Evolutionary conservation across 1,140 invertebrate species (phyloP).

Genomic region (Colletes latitarsis): DNA sequence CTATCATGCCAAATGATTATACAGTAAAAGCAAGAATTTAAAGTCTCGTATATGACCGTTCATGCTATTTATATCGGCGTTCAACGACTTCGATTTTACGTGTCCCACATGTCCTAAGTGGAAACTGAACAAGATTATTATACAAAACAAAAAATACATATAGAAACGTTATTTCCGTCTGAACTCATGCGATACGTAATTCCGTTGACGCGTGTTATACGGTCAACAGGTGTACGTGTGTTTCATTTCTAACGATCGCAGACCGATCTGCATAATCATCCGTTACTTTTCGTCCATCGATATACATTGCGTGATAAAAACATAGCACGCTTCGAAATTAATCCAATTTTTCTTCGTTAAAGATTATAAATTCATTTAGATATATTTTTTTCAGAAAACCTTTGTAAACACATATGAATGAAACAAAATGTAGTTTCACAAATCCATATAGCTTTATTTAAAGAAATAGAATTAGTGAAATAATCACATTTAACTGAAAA

Average conservation of each 20-base stretch:
- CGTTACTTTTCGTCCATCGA: slow-evolving; percentile 21
- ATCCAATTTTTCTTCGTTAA: too few species aligned
- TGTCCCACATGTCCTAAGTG: not conserved
- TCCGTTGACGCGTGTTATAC: not conserved
- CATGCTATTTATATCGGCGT: too few species aligned
- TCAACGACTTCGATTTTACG: not conserved
- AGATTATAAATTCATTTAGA: too few species aligned
- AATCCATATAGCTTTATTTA: too few species aligned
- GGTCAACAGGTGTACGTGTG: not conserved
- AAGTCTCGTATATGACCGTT: not conserved
- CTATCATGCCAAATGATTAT: not conserved
- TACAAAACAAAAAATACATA: not conserved
- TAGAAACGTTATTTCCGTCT: not conserved
- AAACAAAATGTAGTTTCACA: too few species aligned
- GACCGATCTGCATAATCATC: slow-evolving; percentile 11
- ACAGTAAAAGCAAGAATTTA: not conserved
- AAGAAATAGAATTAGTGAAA: too few species aligned
- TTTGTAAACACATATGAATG: too few species aligned
- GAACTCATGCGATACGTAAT: not conserved
- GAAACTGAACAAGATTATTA: too few species aligned
- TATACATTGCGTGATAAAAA: slow-evolving; percentile 6
- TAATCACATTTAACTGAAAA: too few species aligned
- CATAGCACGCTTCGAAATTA: too few species aligned
- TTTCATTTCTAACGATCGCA: not conserved
- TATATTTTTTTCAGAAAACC: too few species aligned